These are phyloP conservation scores for Cheilosia vernalis DNA, from an alignment of 2,888 invertebrate species.

Conservation along the genomic window DNA sequence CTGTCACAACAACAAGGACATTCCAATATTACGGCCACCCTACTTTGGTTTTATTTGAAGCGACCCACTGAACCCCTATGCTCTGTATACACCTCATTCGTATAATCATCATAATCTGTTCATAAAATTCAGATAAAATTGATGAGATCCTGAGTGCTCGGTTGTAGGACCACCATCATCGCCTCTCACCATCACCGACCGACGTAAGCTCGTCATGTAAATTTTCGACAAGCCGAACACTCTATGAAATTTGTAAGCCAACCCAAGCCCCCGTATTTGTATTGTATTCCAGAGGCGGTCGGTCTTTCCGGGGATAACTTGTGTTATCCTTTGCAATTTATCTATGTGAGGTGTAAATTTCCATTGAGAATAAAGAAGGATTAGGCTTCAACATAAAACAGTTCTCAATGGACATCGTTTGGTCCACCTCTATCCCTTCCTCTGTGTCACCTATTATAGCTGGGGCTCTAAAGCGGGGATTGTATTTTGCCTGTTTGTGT, in stretches of 20 bases:
- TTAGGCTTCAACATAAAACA: slow-evolving; percentile 67
- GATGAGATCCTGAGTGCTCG: slow-evolving; percentile 19
- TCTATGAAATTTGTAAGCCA: slow-evolving; percentile 22
- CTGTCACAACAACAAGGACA: slow-evolving; percentile 24
- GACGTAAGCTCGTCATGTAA: slow-evolving; percentile 10
- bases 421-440: not conserved
- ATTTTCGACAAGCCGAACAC: slow-evolving; percentile 23
- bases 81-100: not conserved
- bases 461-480: not conserved
- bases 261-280: not conserved
- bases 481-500: not conserved
- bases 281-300: slow-evolving; percentile 7
- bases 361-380: slow-evolving; percentile 64
- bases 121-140: slow-evolving; percentile 49
- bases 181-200: not conserved
- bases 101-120: slow-evolving; percentile 47
- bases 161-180: not conserved
- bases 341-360: slow-evolving; percentile 72
- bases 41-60: not conserved
- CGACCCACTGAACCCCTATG: not conserved
- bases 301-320: slow-evolving; percentile 17
- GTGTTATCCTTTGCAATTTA: slow-evolving; percentile 64
- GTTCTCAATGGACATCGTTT: slow-evolving; percentile 23
- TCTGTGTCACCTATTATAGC: slow-evolving; percentile 7
- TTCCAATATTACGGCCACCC: slow-evolving; percentile 4